Evolutionary conservation across 2,113 vertebrate species (phyloP), one percentile per base, ranked within the genome.

Genomic region (Ellobius talpinus): DNA sequence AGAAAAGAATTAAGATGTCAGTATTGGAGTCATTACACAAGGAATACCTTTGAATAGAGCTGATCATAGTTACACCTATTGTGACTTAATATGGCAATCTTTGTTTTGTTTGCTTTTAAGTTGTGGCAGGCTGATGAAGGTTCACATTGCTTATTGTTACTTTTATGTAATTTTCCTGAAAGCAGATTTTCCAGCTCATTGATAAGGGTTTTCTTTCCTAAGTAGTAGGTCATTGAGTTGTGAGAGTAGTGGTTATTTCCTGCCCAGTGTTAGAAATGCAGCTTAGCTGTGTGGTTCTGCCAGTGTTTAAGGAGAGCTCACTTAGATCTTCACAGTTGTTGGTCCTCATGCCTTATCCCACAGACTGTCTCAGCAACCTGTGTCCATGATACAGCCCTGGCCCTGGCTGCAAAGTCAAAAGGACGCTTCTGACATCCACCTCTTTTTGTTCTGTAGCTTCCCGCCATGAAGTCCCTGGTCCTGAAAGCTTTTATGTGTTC

Each of bases 171-270:
- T 84, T 94, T 90, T 58, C 47, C 91, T 79, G 7, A 50, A 88
- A 87, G 72, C 84, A 91, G n/a, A 36, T 55, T 94, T 94, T 79
- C 36, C 42, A 63, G 47, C 24, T 90, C 63, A 55, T 81, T 93
- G 52, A 9, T 93, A 33, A 85, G 66, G 10, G 16, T 65, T 91
- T 95, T 77, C 29, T 66, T 73, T 92, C 17, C 24, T 66, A 72
- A 85, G 8, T 93, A 70, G 52, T 92, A 68, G 13, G 13, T 79
- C 55, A 89, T 65, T 42, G 61, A 79, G 65, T 86, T 87, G 63
- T 76, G 29, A 92, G 50, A 94, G 82, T 52, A 90, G 45, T 36
- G 76, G 58, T 92, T 76, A 70, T 31, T 89, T 36, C 45, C 73
- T 61, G 39, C 63, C 63, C n/a, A 29, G 2, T 87, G 78, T 63